Conservation (phyloP, 2,888 invertebrate species). For the Caenorhabditis angaria region DNA sequence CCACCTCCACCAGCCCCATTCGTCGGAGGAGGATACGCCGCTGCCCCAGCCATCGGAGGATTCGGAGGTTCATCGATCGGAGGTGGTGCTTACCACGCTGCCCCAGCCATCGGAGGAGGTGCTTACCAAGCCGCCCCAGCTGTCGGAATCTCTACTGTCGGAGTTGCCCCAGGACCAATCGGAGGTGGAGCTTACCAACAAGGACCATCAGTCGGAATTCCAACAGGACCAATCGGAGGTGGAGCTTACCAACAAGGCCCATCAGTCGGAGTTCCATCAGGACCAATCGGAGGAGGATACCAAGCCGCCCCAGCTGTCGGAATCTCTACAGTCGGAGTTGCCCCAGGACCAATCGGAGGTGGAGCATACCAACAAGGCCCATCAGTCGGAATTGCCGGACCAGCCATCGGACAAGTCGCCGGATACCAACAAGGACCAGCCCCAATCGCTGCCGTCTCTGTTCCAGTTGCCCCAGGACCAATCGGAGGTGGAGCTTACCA, state of each 20-base stretch:
- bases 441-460: slow-evolving; percentile 1
- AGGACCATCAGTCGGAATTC: slow-evolving; percentile 1
- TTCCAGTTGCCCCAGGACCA: slow-evolving; percentile 5
- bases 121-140: slow-evolving; percentile 11
- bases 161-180: slow-evolving; percentile 14
- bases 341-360: slow-evolving; percentile 14
- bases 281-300: slow-evolving; percentile 10
- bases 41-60: slow-evolving; percentile 13
- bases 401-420: slow-evolving; percentile 1
- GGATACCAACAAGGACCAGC: slow-evolving; percentile 13
- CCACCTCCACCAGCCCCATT: slow-evolving; percentile 31
- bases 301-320: slow-evolving; percentile 7
- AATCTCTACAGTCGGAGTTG: slow-evolving; percentile 8
- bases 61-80: slow-evolving; percentile 19
- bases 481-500: slow-evolving; percentile 5
- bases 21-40: slow-evolving; percentile 12
- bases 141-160: too few relatives aligned
- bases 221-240: slow-evolving; percentile 6
- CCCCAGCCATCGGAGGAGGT: slow-evolving; percentile 18
- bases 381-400: background rate
- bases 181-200: slow-evolving; percentile 7
- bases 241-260: slow-evolving; percentile 6
- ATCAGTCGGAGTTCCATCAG: slow-evolving; percentile 9
- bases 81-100: slow-evolving; percentile 7
- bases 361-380: background rate